Percentiles rank a stretch among this genome's conserved stretches.
Evolutionary conservation across 2,797 vertebrate genomes (phyloP).

Genomic region (Sebastes reedi): DNA sequence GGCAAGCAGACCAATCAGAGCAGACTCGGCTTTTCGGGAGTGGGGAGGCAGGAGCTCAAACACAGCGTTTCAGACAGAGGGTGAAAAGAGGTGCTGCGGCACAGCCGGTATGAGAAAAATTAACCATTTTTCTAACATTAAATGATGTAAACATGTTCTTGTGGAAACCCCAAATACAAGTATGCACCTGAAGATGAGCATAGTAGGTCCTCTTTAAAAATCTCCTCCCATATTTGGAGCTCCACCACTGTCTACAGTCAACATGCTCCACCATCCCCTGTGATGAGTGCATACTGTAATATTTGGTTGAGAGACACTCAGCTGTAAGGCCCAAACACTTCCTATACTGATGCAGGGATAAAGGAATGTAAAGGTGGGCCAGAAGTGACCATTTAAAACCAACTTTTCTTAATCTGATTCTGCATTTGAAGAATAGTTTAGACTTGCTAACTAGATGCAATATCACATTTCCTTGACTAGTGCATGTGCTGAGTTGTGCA

Average conservation of each 20-base stretch:
- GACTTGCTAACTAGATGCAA: neutral
- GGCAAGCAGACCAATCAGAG: no score
- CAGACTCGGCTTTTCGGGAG: no score
- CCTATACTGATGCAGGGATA: neutral
- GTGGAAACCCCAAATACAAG: accelerated
- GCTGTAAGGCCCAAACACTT: neutral
- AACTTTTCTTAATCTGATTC: neutral
- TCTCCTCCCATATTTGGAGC: neutral
- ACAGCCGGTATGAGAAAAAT: no score
- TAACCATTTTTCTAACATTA: accelerated
- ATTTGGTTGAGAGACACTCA: neutral
- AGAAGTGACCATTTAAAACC: neutral
- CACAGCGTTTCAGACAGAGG: accelerated
- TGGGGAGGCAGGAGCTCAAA: accelerated
- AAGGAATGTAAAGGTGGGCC: neutral
- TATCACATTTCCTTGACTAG: neutral
- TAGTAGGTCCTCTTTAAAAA: neutral
- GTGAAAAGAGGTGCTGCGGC: accelerated
- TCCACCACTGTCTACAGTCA: neutral
- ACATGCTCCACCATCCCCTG: neutral
- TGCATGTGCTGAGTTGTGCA: neutral
- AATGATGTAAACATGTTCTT: accelerated
- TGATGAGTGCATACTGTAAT: neutral
- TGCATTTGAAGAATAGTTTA: neutral
- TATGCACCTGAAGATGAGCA: no score